Evolutionary conservation across 2,113 vertebrate genomes (phyloP), one percentile per base, ranked within the genome.

Genomic region (Picathartes gymnocephalus): DNA sequence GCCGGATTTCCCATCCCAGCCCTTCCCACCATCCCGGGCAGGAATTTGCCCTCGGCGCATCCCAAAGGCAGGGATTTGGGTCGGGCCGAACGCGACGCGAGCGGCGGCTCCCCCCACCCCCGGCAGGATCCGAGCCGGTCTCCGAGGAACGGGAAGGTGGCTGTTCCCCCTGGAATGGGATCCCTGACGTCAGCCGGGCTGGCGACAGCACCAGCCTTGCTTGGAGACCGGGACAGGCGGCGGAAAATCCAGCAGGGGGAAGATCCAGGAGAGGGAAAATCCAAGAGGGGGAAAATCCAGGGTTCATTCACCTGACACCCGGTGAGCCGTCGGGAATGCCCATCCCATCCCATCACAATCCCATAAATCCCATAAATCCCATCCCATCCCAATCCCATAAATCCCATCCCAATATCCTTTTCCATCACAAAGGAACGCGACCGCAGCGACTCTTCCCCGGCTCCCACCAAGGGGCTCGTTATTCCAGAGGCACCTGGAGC

Each of bases 161-260:
- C 95, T 96, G 95, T 42, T 50, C 62, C 96, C 78, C 94, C 85
- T 31, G 62, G 81, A 91, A 95, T 91, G 65, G 84, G 84, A 45
- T 79, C 66, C 96, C 45, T 97, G 98, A 98, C 97, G 96, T 97
- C 97, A 97, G 51, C 87, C 22, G 6, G 81, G 76, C 44, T 97
- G 97, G 96, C 96, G 96, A 93, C 77, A 6, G 82, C 96, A 73
- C 94, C 79, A 62, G 62, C 50, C 97, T 95, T 96, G 97, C 94
- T 92, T 94, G 92, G 96, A 88, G 94, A 97, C 94, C 44, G 10
- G 90, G 72, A 87, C 57, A 56, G 94, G 81, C 7, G 2, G 30
- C 2, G 30, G 86, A 93, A 92, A 92, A 93, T 44, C 83, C 91
- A 11, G 24, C n/a, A 39, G 64, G 61, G 37, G 45, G 17, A n/a